Base-by-base conservation (phyloP, 2,113 vertebrate genomes). In the Clarias batrachus region DNA sequence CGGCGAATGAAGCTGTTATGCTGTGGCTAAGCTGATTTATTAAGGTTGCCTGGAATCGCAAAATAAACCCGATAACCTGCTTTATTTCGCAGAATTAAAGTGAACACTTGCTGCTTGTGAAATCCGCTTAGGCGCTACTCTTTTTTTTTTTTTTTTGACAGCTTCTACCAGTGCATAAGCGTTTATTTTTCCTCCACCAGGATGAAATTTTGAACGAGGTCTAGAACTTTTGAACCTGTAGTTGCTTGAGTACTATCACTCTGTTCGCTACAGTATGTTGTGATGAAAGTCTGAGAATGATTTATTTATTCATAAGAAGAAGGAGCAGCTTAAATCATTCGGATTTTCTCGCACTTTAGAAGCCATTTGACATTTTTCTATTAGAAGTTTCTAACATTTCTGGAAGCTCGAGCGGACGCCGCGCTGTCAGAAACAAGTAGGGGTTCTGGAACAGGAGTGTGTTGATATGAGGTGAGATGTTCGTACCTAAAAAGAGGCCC, bases 21-120 rank as follows among this genome's bases (percentile, higher is more conserved):
- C 93, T 87, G 92, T 78, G 91, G 87, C 92, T 94, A 95, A 96
- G 94, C 94, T 92, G 94, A 96, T 95, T 96, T 95, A 96, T 95
- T 93, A 94, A 94, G 92, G 86, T 93, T 93, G 92, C 93, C 88
- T 91, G 91, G 92, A 95, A 93, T 95, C 92, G 90, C 92, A 91
- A 94, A 94, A 94, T 92, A 93, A 94, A 94, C 93, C 91, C 87
- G 94, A 95, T 94, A 94, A 95, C 93, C 93, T 93, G 92, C 92
- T 95, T 94, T 93, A 93, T 93, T 94, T 95, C 93, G 92, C 92
- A 92, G 92, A 90, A 90, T 90, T 90, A 87, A 94, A 95, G 93
- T 93, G 93, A 95, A 95, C 93, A 94, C 92, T 93, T 94, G 94
- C 89, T 88, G 84, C 85, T 81, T 80, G 83, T 91, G 82, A 92